Evolutionary conservation across 2,113 vertebrate species (phyloP), one percentile per base, ranked within the genome.

Genomic region (Amphiprion ocellaris): DNA sequence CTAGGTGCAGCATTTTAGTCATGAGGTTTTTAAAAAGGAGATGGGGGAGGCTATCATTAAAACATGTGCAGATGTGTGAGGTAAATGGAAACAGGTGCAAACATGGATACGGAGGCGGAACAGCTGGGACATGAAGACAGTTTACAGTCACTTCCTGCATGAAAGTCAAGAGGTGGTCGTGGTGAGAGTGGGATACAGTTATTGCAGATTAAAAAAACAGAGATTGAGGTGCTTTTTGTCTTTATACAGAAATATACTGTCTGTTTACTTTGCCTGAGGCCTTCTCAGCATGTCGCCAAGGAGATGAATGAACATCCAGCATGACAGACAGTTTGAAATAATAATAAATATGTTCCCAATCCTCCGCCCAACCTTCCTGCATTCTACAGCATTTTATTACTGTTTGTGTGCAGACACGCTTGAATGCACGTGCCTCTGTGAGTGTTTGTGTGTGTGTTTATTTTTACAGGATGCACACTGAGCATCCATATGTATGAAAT

Each of bases 401-500:
- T 65, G 61, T 63, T 30, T 76, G 50, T 65, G 68, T 47, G 77
- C 7, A 8, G 10, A 52, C 46, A 69, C 60, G 69, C 81, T 68
- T 62, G 44, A 73, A 21, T 26, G 73, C 59, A 26, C 37, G 56
- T 58, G 64, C 28, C 23, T 26, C 5, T 59, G 56, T 69, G 60
- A 39, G 24, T 39, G 65, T 52, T 37, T 30, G 12, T 54, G 52
- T 49, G 52, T 50, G 47, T 58, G 56, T 74, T 72, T 58, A 60
- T 74, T 64, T 65, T 79, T 47, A 63, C 58, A 17, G 68, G 33
- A 30, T 23, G 46, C 59, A 56, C 46, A 60, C n/a, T 19, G 24
- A 30, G 46, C 68, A 64, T 88, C 69, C 63, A 70, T 76, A 85
- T 84, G 80, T 54, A 79, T 85, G 76, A 84, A 79, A 60, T 59